A percentile compares a stretch with the other conserved stretches of the same genome.
Evolutionary conservation across 1,140 invertebrate genomes (phyloP).

Genomic region (Eumeta japonica): DNA sequence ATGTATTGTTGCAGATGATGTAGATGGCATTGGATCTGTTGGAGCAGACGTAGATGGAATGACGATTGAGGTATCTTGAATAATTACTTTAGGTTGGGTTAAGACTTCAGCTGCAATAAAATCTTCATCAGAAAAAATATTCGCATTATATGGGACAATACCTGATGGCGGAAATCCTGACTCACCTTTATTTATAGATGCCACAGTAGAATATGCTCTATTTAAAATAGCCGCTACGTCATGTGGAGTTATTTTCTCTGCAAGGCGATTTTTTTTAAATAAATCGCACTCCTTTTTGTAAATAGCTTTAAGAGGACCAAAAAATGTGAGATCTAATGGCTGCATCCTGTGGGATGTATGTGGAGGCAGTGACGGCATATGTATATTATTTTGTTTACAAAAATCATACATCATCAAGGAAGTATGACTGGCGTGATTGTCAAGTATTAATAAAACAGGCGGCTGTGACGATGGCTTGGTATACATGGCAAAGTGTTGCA

Average conservation of each 20-base stretch:
- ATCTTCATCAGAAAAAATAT: slow-evolving; percentile 19
- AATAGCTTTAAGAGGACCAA: slow-evolving; percentile 41
- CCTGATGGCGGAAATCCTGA: slow-evolving; percentile 17
- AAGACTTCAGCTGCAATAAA: slow-evolving; percentile 16
- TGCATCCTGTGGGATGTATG: slow-evolving; percentile 50
- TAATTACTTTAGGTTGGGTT: slow-evolving; percentile 12
- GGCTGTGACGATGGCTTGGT: slow-evolving; percentile 23
- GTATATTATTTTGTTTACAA: slow-evolving; percentile 33
- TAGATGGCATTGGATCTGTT: not conserved
- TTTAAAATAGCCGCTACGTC: slow-evolving; percentile 29
- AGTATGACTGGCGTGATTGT: slow-evolving; percentile 40
- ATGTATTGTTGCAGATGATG: not conserved
- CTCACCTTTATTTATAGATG: slow-evolving; percentile 22
- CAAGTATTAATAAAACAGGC: slow-evolving; percentile 27
- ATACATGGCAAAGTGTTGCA: slow-evolving; percentile 39
- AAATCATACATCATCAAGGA: slow-evolving; percentile 26
- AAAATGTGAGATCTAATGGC: slow-evolving; percentile 48
- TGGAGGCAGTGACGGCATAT: slow-evolving; percentile 47
- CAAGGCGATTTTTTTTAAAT: slow-evolving; percentile 20
- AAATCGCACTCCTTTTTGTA: slow-evolving; percentile 37
- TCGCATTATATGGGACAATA: slow-evolving; percentile 18
- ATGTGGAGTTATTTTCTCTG: slow-evolving; percentile 28
- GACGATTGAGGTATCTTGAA: not conserved
- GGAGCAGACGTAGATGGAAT: not conserved
- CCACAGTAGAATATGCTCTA: slow-evolving; percentile 27